phyloP scores from a whole-genome alignment of 2,888 invertebrate species.

The Tenodera sinensis region DNA sequence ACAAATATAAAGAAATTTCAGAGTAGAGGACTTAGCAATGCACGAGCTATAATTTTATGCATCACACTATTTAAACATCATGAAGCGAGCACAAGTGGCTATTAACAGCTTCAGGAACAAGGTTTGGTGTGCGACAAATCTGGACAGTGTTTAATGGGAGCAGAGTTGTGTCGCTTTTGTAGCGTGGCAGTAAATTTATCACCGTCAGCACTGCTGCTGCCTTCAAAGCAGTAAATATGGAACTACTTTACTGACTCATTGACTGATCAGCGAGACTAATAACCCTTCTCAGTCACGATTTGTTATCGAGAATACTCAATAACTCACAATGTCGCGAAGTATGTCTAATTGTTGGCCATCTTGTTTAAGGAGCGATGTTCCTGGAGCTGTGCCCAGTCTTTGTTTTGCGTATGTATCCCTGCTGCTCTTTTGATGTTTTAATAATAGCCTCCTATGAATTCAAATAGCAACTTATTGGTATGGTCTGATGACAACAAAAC shows the following conservation, averaged over 20 bases:
- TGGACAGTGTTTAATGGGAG: background rate
- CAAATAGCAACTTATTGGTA: too few relatives aligned
- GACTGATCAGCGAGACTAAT: background rate
- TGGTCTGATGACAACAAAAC: too few relatives aligned
- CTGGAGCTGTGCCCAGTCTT: background rate
- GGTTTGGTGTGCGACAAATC: background rate
- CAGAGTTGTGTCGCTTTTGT: background rate
- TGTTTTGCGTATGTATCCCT: too few relatives aligned
- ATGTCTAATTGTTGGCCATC: background rate
- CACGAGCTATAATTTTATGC: too few relatives aligned
- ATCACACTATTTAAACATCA: too few relatives aligned
- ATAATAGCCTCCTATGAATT: too few relatives aligned
- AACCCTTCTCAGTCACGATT: background rate
- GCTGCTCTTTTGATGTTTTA: too few relatives aligned
- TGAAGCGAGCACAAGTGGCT: background rate
- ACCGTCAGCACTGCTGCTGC: background rate
- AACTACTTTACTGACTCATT: background rate
- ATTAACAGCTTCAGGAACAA: background rate
- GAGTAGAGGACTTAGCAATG: too few relatives aligned
- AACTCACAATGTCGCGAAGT: background rate
- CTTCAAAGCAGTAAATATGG: background rate
- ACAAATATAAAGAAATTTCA: too few relatives aligned
- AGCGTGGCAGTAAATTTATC: background rate
- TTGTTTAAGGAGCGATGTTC: background rate
- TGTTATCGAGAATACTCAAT: background rate